Evolutionary conservation across 2,888 invertebrate species (phyloP), one percentile per base, ranked within the genome.

Genomic region (Dynastes tityus): DNA sequence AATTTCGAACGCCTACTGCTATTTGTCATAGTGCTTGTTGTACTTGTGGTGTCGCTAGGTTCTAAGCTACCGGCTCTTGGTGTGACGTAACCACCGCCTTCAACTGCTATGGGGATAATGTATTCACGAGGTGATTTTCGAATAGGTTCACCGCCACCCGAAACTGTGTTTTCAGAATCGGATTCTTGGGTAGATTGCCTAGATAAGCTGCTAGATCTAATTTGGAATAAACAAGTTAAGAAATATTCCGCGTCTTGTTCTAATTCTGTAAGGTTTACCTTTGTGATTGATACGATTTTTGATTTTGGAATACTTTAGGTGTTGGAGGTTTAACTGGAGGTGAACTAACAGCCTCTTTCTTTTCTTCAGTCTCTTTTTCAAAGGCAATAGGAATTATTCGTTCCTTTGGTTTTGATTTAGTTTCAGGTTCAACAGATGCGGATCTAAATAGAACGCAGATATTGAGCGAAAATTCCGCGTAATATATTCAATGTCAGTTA

Each of bases 51-150:
- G 79, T 95, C 95, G 3, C 91, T 91, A 16, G 95, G 95, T 87
- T 96, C 95, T 79, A 95, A 90, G 87, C 95, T 95, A 82, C 95
- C 93, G 80, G 92, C 92, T 79, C 93, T 91, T 32, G 95, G 95
- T 32, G 95, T 95, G 5, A 95, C 94, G 87, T 94, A 95, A 80
- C 96, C 96, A 80, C 96, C 96, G 83, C 96, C 97, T 88, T 97
- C 97, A 77, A 97, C 94, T 22, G 96, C 96, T 85, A 97, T 97
- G n/a, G 97, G 97, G 88, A 97, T 97, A 85, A 97, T 96, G 86
- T 96, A 96, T 89, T 97, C 97, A 63, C 97, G 91, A 16, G 96
- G 96, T 13, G 96, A 96, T 89, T 96, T 97, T 87, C 95, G 94
- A 86, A 96, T 96, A 5, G 96, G 95, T 87, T 95, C 94, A 84